Base-by-base conservation (phyloP, 2,113 vertebrate genomes). In the Choloepus hoffmanni region DNA sequence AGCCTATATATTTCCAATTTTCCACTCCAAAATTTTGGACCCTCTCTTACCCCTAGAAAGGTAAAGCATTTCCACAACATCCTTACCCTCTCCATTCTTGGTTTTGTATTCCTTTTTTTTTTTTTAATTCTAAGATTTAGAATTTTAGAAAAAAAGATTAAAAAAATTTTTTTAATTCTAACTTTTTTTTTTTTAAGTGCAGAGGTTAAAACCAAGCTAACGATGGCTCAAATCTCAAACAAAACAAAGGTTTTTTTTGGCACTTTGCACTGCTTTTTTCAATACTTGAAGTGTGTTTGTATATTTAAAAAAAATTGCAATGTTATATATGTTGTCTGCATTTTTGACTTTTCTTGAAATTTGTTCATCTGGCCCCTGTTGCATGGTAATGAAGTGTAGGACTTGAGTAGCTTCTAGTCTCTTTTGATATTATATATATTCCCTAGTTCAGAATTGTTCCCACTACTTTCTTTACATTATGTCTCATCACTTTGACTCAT, bases 151-250 rank as follows among this genome's bases (percentile, higher is more conserved):
- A 36, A 36, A 36, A 36, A 36, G 36, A 36, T 36, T 36, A 36
- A 36, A 36, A 36, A 36, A 2, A 85, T 92, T 36, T 36, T 36
- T 36, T 36, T 36, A 36, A 36, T 36, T 36, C 73, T 23, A 45
- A 11, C 36, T 89, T 74, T 13, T 36, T 60, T 60, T 74, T 92
- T 40, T 89, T 87, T 70, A 1, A 85, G 67, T 73, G 9, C 48
- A 23, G 19, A 48, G 15, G n/a, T 82, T 93, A 82, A 92, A 92
- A 93, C 60, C 43, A 40, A 18, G 30, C 90, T 93, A 90, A 48
- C 16, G 11, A 7, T 81, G 74, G 30, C n/a, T 77, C 33, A 90
- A 68, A 93, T 90, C 63, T 94, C 84, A 83, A 76, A 95, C 33
- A 11, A 82, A 84, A 36, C 36, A 36, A 36, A 36, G 36, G 36